Base-by-base conservation (phyloP, 2,113 vertebrate species). In the Periophthalmus modestus region DNA sequence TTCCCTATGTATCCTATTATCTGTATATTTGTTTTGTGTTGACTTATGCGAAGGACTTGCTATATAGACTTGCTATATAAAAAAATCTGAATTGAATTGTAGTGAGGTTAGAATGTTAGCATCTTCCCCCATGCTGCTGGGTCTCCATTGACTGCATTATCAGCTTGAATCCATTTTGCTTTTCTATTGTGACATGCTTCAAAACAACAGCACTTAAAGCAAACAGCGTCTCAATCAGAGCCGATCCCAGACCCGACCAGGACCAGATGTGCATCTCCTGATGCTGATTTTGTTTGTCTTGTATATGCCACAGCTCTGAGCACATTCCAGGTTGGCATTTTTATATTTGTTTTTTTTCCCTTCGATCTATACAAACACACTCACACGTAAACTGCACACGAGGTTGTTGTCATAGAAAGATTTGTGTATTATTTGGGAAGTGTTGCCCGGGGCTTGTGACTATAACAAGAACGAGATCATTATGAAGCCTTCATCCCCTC, bases 221-320 rank as follows among this genome's bases (percentile, higher is more conserved):
- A 87, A 87, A 68, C 79, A 80, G 90, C 71, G 79, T 69, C 82
- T 87, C 87, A 84, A 87, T 92, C 87, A 89, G 80, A 74, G 83
- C 33, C 78, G 57, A 78, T 79, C 68, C 78, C 57, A 18, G 10
- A 59, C 72, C 74, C 79, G 78, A 89, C 71, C 66, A 83, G 82
- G 89, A 83, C 88, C 91, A 92, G 91, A 91, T 91, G 91, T 89
- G 82, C 69, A 79, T 90, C 86, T 78, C n/a, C 59, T 81, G 88
- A 89, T 82, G 73, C 74, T 91, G 86, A 91, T 91, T 91, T 78
- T 89, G 91, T 91, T 91, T 91, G 82, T 87, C 86, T 90, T 90
- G 87, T 90, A 91, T 91, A 87, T 82, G 89, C 87, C 61, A 47
- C 86, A 81, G 74, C 81, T 78, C 74, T 79, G 82, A 84, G 82